phyloP scores from a whole-genome alignment of 2,797 vertebrate species.

The Bucorvus abyssinicus region DNA sequence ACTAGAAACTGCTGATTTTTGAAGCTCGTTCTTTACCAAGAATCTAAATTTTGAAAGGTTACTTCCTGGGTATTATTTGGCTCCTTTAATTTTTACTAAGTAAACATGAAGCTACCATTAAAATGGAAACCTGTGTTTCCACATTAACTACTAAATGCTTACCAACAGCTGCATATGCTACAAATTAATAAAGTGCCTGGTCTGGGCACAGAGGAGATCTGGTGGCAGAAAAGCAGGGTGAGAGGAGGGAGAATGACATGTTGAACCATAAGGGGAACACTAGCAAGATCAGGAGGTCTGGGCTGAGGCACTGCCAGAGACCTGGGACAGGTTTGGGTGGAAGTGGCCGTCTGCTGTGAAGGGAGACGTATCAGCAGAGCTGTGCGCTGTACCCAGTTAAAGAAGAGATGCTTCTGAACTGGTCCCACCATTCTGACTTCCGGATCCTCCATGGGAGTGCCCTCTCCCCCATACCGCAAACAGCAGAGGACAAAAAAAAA shows the following conservation, averaged over 20 bases:
- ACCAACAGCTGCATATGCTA: not conserved
- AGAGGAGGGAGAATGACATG: not conserved
- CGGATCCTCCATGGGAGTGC: not conserved
- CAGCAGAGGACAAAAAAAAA: not conserved
- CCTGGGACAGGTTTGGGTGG: not conserved
- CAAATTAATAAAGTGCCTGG: not conserved
- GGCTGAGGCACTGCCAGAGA: not conserved
- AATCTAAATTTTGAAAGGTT: not conserved
- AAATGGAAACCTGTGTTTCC: not conserved
- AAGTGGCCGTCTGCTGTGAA: not conserved
- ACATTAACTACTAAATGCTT: not conserved
- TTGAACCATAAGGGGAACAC: not conserved
- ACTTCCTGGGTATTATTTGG: not conserved
- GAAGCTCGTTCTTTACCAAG: not conserved
- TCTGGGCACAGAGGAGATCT: not conserved
- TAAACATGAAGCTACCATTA: not conserved
- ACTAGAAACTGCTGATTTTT: not conserved
- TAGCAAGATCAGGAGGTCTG: not conserved
- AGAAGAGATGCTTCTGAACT: not conserved
- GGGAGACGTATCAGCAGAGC: not conserved
- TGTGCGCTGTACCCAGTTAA: fast-evolving
- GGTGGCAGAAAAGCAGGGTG: not conserved
- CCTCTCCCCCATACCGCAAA: fast-evolving
- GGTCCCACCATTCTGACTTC: not conserved
- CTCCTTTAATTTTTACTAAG: not conserved